Base-by-base conservation (phyloP, 2,888 invertebrate species). In the Pristionchus arcanus region DNA sequence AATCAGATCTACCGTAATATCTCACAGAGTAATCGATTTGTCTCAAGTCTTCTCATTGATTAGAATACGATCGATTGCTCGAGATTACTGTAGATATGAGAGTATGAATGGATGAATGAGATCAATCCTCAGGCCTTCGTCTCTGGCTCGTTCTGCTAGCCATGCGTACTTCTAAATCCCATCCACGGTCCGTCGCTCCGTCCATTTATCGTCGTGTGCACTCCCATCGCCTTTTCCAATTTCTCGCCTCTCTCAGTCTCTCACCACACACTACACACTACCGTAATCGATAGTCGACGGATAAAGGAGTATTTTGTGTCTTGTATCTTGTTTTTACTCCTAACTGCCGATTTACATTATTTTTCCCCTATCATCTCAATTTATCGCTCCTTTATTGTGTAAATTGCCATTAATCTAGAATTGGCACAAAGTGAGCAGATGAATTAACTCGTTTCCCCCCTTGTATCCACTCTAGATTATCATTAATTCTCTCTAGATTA, bases 71-170 rank as follows among this genome's bases (percentile, higher is more conserved):
- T 74, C 74, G 74, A 81, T 49, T 81, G 4, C 81, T 49, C 49
- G 81, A 49, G 21, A 25, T 25, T 74, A 28, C 42, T 21, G 81
- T 25, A 31, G 81, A 5, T n/a, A 15, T 21, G 81, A 28, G 74
- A 34, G 19, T 74, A 74, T 74, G 2, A 31, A 74, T 74, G 3
- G 34, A 74, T 74, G 31, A 74, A 34, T 74, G 19, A 31, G 74
- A 74, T 74, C 28, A 81, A 25, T 49, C 37, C 7, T n/a, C 81
- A 81, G 81, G 49, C 81, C 81, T 19, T 49, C 81, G 49, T 49
- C 81, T 37, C 81, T 81, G n/a, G 81, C 81, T 49, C 81, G 81
- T 81, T 81, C 81, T 37, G 37, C 81, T 49, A 81, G 81, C 81
- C 81, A 49, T n/a, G 81, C 81, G 21, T 49, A 49, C 81, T 81